Conservation (phyloP, 2,797 vertebrate genomes). For the Todus mexicanus region DNA sequence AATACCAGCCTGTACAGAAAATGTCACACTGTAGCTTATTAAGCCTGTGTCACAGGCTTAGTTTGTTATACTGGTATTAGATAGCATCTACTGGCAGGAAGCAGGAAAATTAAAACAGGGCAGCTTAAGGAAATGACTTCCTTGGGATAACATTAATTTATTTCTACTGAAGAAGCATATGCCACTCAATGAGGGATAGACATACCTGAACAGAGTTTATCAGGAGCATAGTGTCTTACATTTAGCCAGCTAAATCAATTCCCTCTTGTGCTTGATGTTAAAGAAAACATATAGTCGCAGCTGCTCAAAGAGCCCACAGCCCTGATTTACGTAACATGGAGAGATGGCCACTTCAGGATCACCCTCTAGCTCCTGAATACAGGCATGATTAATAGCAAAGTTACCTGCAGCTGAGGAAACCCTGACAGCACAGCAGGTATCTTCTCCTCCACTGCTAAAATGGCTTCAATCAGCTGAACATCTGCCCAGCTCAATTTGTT, state of each 20-base stretch:
- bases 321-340: neutral
- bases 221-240: neutral
- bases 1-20: neutral
- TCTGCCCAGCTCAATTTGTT: constrained; percentile 80
- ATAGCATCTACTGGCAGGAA: neutral
- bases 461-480: constrained; percentile 80
- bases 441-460: constrained; percentile 84
- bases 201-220: neutral
- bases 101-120: neutral
- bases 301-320: neutral
- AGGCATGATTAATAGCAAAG: neutral
- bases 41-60: neutral
- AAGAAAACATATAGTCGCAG: neutral
- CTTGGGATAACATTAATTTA: neutral
- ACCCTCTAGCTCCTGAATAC: neutral
- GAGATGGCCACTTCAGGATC: neutral
- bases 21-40: neutral
- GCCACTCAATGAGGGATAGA: neutral
- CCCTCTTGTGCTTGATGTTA: neutral
- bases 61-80: neutral
- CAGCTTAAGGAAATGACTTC: neutral
- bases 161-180: neutral
- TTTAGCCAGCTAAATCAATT: neutral
- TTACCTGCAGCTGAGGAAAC: constrained; percentile 79
- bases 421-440: constrained; percentile 69